These are phyloP conservation scores for Thera britannica DNA, from an alignment of 2,888 invertebrate species.

Conservation along the genomic window DNA sequence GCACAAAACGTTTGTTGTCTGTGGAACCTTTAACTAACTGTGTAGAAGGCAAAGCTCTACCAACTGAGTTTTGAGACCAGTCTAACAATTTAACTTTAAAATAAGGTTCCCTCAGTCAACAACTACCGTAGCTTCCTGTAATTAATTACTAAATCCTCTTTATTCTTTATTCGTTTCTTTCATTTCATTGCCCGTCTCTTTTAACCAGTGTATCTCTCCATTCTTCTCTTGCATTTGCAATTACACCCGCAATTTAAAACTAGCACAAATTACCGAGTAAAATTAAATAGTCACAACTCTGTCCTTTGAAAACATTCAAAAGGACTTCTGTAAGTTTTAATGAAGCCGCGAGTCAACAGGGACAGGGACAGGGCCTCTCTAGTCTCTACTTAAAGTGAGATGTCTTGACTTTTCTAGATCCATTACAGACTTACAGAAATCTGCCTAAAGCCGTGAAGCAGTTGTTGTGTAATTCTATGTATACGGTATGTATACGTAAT, in stretches of 20 bases:
- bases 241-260: constrained; percentile 7
- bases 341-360: constrained; percentile 35
- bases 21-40: no score
- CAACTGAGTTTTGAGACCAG: no score
- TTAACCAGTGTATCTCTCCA: neutral
- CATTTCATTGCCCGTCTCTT: neutral
- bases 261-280: constrained; percentile 26
- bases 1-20: no score
- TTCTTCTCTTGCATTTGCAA: constrained; percentile 27
- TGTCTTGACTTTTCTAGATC: neutral
- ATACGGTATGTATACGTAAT: no score
- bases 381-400: neutral
- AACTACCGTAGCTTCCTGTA: no score
- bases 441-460: no score
- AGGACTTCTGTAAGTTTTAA: constrained; percentile 39
- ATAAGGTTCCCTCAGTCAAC: no score
- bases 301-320: constrained; percentile 35
- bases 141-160: neutral
- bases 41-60: no score
- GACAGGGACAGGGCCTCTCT: neutral
- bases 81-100: no score
- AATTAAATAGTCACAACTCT: constrained; percentile 30
- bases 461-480: no score
- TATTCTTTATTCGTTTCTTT: neutral
- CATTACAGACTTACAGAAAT: no score